Conservation (phyloP, 2,113 vertebrate species). For the Haliaeetus leucogaster region DNA sequence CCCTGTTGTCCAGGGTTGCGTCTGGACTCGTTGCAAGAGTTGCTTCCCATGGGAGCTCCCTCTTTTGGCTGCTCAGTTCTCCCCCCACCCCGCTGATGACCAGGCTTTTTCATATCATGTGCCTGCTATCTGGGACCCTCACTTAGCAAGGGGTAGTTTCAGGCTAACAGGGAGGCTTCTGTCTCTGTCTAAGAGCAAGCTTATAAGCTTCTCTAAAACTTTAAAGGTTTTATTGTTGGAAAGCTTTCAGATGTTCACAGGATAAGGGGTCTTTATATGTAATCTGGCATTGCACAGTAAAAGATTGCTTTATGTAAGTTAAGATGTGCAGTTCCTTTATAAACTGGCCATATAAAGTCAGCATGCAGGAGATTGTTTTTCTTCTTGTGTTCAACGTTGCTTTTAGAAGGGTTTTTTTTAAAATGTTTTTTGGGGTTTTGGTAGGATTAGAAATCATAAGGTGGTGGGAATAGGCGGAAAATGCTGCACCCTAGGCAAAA, state of each 20-base stretch:
- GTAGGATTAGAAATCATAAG: background rate
- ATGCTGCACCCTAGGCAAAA: background rate
- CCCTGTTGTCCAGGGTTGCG: background rate
- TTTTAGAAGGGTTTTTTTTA: background rate
- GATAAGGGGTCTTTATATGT: conserved; percentile 32
- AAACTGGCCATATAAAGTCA: background rate
- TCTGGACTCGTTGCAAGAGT: background rate
- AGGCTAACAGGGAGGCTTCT: conserved; percentile 8
- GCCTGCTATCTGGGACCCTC: background rate
- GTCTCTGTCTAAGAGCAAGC: background rate
- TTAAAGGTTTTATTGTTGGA: conserved; percentile 14
- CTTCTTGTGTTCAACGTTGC: background rate
- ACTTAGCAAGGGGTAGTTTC: conserved; percentile 11
- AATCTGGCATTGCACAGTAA: background rate
- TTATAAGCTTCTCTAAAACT: conserved; percentile 27
- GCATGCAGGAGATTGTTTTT: background rate
- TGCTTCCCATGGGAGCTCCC: background rate
- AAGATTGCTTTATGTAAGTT: conserved; percentile 3
- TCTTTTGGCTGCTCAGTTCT: background rate
- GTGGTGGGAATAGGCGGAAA: background rate
- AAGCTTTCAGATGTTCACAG: conserved; percentile 21
- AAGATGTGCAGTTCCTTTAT: conserved; percentile 9
- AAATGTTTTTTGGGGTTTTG: background rate
- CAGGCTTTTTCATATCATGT: background rate
- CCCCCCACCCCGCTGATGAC: background rate